Evolutionary conservation across 2,888 invertebrate species (phyloP).

Genomic region (Rotaria macrura): DNA sequence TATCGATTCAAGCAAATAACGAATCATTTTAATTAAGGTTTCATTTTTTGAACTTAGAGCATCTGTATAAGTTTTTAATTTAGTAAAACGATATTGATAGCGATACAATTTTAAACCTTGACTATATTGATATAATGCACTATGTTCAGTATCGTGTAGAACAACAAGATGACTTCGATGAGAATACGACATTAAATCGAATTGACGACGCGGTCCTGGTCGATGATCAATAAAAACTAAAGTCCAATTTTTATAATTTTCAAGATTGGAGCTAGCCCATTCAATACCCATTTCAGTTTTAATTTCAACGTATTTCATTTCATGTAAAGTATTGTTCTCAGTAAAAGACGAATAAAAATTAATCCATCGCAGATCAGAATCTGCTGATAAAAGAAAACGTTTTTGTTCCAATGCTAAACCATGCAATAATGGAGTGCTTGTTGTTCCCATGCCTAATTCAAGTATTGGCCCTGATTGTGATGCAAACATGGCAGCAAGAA

Average conservation of each 20-base stretch:
- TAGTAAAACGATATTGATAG: not conserved
- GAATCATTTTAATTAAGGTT: not conserved
- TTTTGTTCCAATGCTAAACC: not conserved
- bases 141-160: not conserved
- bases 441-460: not conserved
- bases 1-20: not conserved
- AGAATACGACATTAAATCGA: not conserved
- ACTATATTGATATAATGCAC: not conserved
- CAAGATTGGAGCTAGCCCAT: not conserved
- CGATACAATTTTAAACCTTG: not conserved
- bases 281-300: not conserved
- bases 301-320: not conserved
- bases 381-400: not conserved
- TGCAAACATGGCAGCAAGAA: not conserved
- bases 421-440: not conserved
- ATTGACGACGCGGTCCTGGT: not conserved
- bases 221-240: not conserved
- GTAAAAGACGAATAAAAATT: not conserved
- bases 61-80: not conserved
- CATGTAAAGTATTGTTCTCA: not conserved
- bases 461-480: not conserved
- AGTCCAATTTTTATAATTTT: not conserved
- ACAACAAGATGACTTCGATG: not conserved
- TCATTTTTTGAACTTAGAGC: not conserved
- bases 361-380: not conserved